Evolutionary conservation across 2,888 invertebrate species (phyloP).

Genomic region (Steinernema carpocapsae): DNA sequence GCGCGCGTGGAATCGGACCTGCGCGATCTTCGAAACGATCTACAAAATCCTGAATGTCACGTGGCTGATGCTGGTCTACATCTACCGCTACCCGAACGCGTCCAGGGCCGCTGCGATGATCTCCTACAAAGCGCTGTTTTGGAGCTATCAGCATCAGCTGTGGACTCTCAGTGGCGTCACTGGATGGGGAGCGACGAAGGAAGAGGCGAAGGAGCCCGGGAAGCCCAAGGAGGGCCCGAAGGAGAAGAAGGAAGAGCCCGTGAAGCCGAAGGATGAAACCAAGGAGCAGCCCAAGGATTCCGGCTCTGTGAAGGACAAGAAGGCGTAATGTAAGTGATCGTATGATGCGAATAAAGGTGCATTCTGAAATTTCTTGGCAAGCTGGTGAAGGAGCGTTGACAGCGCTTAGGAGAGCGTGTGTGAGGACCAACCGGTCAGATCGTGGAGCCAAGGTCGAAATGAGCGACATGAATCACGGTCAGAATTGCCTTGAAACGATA

Average conservation of each 20-base stretch:
- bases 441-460: too few relatives aligned
- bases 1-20: constrained; percentile 6
- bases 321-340: too few relatives aligned
- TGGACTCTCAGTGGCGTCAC: constrained; percentile 12
- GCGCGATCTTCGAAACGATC: constrained; percentile 1
- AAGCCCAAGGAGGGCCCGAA: not conserved
- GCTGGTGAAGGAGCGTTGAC: too few relatives aligned
- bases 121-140: not conserved
- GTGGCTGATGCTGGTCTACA: not conserved
- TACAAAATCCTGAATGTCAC: constrained; percentile 14
- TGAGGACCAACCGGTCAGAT: too few relatives aligned
- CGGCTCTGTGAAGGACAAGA: too few relatives aligned
- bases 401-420: too few relatives aligned
- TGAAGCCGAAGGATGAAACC: too few relatives aligned
- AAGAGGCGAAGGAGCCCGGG: not conserved
- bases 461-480: too few relatives aligned
- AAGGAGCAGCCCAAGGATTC: too few relatives aligned
- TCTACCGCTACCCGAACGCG: constrained; percentile 31
- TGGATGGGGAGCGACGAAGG: not conserved
- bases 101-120: constrained; percentile 9
- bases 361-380: too few relatives aligned
- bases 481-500: too few relatives aligned
- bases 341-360: too few relatives aligned
- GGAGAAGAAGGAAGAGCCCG: not conserved
- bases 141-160: not conserved